phyloP scores from a whole-genome alignment of 2,888 invertebrate species.

The Lasioglossum vierecki region DNA sequence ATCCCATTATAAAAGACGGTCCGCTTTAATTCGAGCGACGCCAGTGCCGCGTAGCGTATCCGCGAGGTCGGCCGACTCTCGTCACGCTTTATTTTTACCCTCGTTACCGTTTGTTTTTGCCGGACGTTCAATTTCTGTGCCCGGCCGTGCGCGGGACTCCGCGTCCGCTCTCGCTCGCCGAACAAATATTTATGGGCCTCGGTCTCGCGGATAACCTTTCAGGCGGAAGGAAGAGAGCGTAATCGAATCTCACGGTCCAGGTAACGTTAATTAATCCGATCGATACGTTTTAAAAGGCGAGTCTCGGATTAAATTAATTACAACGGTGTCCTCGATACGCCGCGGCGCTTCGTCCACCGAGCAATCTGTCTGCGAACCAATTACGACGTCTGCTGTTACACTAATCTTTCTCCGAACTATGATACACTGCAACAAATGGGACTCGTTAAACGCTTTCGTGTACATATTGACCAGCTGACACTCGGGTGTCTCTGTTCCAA shows the following conservation, averaged over 20 bases:
- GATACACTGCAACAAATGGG: background rate
- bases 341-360: background rate
- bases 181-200: slow-evolving; percentile 14
- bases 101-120: background rate
- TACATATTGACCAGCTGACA: background rate
- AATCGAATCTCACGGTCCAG: slow-evolving; percentile 15
- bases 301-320: slow-evolving; percentile 3
- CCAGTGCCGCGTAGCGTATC: background rate
- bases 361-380: background rate
- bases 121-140: slow-evolving; percentile 7
- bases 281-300: slow-evolving; percentile 9
- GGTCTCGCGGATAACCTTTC: background rate
- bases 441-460: background rate
- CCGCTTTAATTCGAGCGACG: slow-evolving; percentile 50
- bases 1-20: slow-evolving; percentile 42
- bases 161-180: background rate
- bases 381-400: background rate
- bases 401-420: background rate
- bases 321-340: slow-evolving; percentile 1
- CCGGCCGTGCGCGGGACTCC: background rate
- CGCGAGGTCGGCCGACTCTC: background rate
- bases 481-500: background rate
- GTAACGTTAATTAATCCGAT: slow-evolving; percentile 5
- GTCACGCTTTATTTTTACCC: slow-evolving; percentile 30
- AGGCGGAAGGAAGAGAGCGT: slow-evolving; percentile 1